Evolutionary conservation across 2,113 vertebrate species (phyloP).

Genomic region (Chaenogobius annularis): DNA sequence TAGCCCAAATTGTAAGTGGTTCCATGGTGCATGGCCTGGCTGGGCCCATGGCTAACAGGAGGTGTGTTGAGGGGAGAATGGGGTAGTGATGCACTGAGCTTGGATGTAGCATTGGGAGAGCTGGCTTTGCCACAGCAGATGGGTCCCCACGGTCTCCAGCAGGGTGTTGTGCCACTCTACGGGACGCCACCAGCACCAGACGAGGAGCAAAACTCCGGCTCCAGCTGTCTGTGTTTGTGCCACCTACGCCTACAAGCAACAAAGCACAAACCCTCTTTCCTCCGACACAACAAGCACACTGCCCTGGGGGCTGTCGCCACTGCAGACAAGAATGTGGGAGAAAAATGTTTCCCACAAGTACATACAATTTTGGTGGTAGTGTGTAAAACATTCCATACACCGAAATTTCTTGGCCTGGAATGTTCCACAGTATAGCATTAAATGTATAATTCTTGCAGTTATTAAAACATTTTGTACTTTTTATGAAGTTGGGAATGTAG

Average conservation of each 20-base stretch:
- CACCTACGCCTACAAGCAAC: constrained; percentile 65
- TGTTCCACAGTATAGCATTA: no score
- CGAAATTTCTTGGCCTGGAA: no score
- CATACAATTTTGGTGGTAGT: neutral
- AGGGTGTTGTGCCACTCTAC: constrained; percentile 67
- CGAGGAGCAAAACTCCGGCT: constrained; percentile 65
- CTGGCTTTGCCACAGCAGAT: constrained; percentile 69
- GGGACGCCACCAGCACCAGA: constrained; percentile 68
- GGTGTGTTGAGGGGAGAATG: constrained; percentile 17
- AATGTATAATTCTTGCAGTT: no score
- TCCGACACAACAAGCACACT: constrained; percentile 1
- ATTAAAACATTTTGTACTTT: no score
- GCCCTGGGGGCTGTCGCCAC: neutral
- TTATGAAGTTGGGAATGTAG: no score
- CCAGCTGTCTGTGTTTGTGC: constrained; percentile 74
- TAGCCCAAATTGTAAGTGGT: constrained; percentile 35
- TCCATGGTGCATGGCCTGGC: constrained; percentile 47
- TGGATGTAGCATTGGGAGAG: constrained; percentile 24
- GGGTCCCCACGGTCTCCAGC: constrained; percentile 63
- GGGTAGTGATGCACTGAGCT: constrained; percentile 17
- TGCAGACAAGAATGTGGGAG: neutral
- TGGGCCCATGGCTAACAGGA: constrained; percentile 36
- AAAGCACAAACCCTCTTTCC: constrained; percentile 19
- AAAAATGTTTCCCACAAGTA: neutral
- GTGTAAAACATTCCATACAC: no score